Evolutionary conservation across 2,888 invertebrate species (phyloP).

Genomic region (Limnephilus lunatus): DNA sequence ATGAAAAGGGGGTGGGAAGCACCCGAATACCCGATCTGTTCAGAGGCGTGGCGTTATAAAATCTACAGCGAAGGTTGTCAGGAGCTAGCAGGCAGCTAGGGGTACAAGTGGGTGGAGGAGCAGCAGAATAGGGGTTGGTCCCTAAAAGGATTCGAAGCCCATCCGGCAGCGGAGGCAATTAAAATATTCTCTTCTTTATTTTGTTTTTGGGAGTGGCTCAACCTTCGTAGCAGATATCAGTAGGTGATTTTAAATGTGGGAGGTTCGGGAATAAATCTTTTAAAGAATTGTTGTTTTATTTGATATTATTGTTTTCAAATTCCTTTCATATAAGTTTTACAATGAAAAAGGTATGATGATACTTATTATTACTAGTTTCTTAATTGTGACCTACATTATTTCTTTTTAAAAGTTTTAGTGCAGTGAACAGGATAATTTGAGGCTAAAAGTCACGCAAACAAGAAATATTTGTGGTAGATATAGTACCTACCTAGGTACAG

Average conservation of each 20-base stretch:
- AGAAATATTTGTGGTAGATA: too few relatives aligned
- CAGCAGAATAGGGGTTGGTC: not conserved
- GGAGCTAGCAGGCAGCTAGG: not conserved
- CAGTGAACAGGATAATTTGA: too few relatives aligned
- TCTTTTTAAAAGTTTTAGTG: too few relatives aligned
- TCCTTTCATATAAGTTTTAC: not conserved
- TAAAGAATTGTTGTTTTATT: not conserved
- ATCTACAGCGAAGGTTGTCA: not conserved
- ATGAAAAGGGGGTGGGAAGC: not conserved
- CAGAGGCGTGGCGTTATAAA: slow-evolving; percentile 2
- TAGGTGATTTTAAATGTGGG: not conserved
- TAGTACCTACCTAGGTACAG: too few relatives aligned
- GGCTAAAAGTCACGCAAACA: too few relatives aligned
- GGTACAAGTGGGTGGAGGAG: not conserved
- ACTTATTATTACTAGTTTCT: too few relatives aligned
- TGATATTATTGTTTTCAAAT: not conserved
- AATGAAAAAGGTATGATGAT: too few relatives aligned
- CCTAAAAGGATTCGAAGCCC: not conserved
- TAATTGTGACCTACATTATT: too few relatives aligned
- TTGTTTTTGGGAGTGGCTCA: not conserved
- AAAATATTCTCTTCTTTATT: not conserved
- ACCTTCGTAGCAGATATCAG: not conserved
- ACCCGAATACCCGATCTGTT: not conserved
- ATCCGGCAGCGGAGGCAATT: slow-evolving; percentile 3
- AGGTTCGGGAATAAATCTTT: not conserved